A percentile compares a stretch with the other conserved stretches of the same genome.
phyloP scores from a whole-genome alignment of 2,113 vertebrate genomes.

The Atrichornis clamosus region DNA sequence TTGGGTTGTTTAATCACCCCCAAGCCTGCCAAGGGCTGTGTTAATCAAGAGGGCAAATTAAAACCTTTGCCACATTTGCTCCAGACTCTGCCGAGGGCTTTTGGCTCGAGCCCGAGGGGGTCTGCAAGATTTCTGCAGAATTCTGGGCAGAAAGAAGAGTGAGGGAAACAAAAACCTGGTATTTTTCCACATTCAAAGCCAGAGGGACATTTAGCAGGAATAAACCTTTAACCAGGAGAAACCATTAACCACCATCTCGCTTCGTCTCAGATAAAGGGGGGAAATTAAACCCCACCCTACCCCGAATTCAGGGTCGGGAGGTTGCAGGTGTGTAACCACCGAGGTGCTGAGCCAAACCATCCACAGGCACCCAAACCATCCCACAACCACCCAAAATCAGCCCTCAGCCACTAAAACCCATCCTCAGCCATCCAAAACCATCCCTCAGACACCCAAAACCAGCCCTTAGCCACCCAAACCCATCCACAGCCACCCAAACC shows the following conservation, averaged over 20 bases:
- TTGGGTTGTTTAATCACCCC: background rate
- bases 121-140: background rate
- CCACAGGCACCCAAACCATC: background rate
- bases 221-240: background rate
- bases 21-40: background rate
- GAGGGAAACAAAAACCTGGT: background rate
- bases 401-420: background rate
- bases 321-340: background rate
- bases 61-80: background rate
- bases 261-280: background rate
- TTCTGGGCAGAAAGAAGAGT: background rate
- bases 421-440: too few relatives aligned
- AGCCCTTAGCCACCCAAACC: rapidly evolving
- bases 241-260: background rate
- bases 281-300: background rate
- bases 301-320: background rate
- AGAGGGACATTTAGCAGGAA: background rate
- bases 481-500: background rate
- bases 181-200: background rate
- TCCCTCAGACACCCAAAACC: too few relatives aligned
- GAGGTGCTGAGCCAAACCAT: background rate
- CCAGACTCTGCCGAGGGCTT: background rate
- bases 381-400: too few relatives aligned
- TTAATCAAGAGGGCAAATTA: background rate
- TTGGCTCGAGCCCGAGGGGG: rapidly evolving